phyloP scores from a whole-genome alignment of 2,888 invertebrate genomes.

The Spodoptera exigua region DNA sequence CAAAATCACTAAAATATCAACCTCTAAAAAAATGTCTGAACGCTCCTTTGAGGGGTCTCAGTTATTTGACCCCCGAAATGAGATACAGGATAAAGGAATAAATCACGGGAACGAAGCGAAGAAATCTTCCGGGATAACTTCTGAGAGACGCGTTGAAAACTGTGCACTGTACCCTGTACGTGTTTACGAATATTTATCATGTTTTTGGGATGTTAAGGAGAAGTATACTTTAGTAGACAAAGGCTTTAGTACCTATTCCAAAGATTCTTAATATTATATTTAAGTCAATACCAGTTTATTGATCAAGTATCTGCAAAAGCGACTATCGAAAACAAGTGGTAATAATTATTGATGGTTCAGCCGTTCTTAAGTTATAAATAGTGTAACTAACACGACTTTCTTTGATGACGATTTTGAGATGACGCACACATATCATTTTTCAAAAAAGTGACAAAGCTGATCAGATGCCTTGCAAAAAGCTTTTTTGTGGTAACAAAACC shows the following conservation, averaged over 20 bases:
- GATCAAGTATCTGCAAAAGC: too few relatives aligned
- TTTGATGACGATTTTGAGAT: too few relatives aligned
- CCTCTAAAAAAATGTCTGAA: constrained; percentile 47
- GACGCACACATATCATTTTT: too few relatives aligned
- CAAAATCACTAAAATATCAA: constrained; percentile 52
- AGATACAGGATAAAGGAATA: constrained; percentile 58
- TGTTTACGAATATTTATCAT: constrained; percentile 41
- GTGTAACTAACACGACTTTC: too few relatives aligned
- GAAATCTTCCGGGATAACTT: constrained; percentile 52
- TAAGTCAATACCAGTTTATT: too few relatives aligned
- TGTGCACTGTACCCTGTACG: constrained; percentile 14
- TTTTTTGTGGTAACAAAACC: too few relatives aligned
- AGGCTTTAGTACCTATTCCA: too few relatives aligned
- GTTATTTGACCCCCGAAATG: constrained; percentile 52
- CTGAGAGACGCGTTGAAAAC: constrained; percentile 48
- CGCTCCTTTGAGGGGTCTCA: constrained; percentile 18
- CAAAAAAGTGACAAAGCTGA: too few relatives aligned
- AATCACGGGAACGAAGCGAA: constrained; percentile 51
- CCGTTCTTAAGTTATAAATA: too few relatives aligned
- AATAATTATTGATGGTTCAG: too few relatives aligned
- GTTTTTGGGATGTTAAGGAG: constrained; percentile 20
- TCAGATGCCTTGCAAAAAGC: too few relatives aligned
- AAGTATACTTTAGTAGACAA: background rate
- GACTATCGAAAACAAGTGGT: background rate
- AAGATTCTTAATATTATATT: too few relatives aligned